Percentiles rank a stretch among this genome's conserved stretches.
phyloP scores from a whole-genome alignment of 2,113 vertebrate genomes.

The Ahaetulla prasina region DNA sequence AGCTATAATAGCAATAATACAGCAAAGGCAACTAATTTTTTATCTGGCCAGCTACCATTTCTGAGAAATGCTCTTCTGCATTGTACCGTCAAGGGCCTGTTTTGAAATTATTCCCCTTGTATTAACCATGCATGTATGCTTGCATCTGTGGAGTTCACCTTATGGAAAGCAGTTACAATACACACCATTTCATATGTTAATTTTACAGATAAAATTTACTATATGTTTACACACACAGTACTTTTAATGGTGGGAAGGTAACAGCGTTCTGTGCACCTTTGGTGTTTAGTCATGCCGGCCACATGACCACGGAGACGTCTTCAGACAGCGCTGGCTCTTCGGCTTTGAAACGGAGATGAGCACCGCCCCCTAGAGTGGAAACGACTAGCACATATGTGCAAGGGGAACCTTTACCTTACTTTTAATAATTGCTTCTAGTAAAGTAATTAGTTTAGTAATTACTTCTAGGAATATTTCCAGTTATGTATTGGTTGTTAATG shows the following conservation, averaged over 20 bases:
- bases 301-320: too few species aligned
- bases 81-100: neutral
- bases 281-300: too few species aligned
- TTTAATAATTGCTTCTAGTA: too few species aligned
- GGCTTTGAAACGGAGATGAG: too few species aligned
- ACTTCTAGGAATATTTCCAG: neutral
- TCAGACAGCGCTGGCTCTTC: too few species aligned
- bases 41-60: neutral
- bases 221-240: neutral
- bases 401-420: too few species aligned
- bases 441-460: too few species aligned
- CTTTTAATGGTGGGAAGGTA: too few species aligned
- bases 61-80: neutral
- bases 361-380: too few species aligned
- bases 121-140: neutral
- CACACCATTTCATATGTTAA: neutral
- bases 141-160: neutral
- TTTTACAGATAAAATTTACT: neutral
- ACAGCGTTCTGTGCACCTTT: too few species aligned
- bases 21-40: neutral
- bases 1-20: neutral
- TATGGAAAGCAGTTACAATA: neutral
- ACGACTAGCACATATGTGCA: too few species aligned
- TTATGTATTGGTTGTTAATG: neutral
- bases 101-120: neutral